Percentiles rank a stretch among this genome's conserved stretches.
Evolutionary conservation across 2,113 vertebrate genomes (phyloP).

Genomic region (Hemibagrus wyckioides): DNA sequence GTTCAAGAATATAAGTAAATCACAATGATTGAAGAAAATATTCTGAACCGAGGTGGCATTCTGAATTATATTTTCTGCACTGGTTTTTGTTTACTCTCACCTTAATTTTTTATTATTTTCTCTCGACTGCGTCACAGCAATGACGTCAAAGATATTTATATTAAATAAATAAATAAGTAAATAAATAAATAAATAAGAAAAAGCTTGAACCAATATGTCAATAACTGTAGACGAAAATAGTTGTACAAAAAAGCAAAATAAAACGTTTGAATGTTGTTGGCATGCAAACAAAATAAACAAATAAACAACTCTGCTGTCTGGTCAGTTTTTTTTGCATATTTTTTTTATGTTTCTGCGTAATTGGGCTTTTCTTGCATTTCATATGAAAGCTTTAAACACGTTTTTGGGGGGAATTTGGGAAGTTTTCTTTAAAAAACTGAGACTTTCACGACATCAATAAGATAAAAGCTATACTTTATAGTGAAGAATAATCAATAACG

Average conservation of each 20-base stretch:
- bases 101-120: neutral
- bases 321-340: neutral
- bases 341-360: neutral
- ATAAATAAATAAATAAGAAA: neutral
- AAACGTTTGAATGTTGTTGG: neutral
- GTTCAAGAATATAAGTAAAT: neutral
- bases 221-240: neutral
- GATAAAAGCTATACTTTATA: neutral
- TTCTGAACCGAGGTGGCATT: too few relatives aligned
- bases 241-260: neutral
- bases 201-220: neutral
- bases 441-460: neutral
- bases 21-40: neutral
- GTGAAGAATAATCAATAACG: neutral
- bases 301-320: neutral
- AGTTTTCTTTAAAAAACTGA: neutral
- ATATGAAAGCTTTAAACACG: neutral
- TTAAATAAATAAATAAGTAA: neutral
- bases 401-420: neutral
- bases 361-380: neutral
- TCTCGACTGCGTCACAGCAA: too few relatives aligned
- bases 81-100: neutral
- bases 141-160: neutral
- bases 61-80: fast-evolving
- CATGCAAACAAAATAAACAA: neutral